A percentile compares a stretch with the other conserved stretches of the same genome.
These are phyloP conservation scores for Limnothrissa miodon DNA, from an alignment of 2,113 vertebrate genomes.

Conservation along the genomic window DNA sequence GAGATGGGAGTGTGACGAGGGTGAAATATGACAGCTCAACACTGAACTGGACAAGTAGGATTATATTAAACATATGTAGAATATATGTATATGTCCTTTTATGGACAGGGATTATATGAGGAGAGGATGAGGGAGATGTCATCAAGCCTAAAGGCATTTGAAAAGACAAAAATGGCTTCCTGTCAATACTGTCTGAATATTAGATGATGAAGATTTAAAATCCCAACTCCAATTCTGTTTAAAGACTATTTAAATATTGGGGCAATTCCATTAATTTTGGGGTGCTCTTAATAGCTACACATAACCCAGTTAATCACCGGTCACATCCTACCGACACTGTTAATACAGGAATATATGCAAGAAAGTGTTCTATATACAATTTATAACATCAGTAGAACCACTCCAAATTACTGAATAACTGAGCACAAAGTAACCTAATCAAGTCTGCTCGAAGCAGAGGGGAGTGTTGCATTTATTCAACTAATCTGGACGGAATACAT, in stretches of 20 bases:
- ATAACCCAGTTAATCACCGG: neutral
- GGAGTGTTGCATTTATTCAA: neutral
- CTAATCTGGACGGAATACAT: neutral
- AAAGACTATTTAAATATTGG: neutral
- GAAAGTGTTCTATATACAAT: neutral
- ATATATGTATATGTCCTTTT: neutral
- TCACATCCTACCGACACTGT: neutral
- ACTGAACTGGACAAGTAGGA: neutral
- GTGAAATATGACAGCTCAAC: neutral
- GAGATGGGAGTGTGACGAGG: neutral
- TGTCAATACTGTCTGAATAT: neutral
- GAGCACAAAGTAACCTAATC: no score
- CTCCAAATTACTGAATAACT: no score
- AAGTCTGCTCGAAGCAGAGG: neutral
- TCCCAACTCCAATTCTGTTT: neutral
- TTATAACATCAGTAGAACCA: neutral
- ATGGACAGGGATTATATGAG: neutral
- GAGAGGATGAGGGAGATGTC: neutral
- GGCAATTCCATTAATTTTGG: neutral
- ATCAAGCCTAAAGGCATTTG: neutral
- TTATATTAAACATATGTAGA: neutral
- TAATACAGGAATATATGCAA: neutral
- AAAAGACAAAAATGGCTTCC: neutral
- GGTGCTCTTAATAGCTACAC: neutral
- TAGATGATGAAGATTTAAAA: neutral